Evolutionary conservation across 2,797 vertebrate species (phyloP).

Genomic region (Myotis myotis): DNA sequence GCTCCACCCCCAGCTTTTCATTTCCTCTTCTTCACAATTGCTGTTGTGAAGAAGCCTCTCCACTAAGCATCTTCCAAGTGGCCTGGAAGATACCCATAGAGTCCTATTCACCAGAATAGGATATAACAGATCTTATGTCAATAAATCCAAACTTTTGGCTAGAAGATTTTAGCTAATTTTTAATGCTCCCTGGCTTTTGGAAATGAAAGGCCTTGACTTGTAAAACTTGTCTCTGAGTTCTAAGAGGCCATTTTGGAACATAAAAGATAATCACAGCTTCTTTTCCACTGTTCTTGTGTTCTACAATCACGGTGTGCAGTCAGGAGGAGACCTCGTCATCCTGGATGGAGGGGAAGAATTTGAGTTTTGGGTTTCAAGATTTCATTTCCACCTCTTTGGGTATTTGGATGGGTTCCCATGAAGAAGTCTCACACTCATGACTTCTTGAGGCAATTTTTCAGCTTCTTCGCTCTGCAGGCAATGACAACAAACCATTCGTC

Average conservation of each 20-base stretch:
- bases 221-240: constrained; percentile 9
- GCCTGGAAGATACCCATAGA: background rate
- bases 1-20: background rate
- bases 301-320: background rate
- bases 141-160: background rate
- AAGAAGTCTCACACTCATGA: background rate
- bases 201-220: background rate
- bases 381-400: background rate
- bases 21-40: background rate
- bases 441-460: constrained; percentile 22
- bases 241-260: background rate
- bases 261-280: background rate
- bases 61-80: background rate
- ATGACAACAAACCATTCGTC: background rate
- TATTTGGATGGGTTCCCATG: background rate
- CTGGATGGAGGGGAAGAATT: background rate
- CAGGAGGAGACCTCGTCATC: background rate
- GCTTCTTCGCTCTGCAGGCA: background rate
- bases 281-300: background rate
- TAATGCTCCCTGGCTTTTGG: background rate
- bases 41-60: background rate
- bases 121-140: background rate
- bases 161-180: background rate
- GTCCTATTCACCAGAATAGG: background rate
- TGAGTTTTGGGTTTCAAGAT: background rate